Evolutionary conservation across 2,888 invertebrate species (phyloP), one percentile per base, ranked within the genome.

Genomic region (Tetanocera ferruginea): DNA sequence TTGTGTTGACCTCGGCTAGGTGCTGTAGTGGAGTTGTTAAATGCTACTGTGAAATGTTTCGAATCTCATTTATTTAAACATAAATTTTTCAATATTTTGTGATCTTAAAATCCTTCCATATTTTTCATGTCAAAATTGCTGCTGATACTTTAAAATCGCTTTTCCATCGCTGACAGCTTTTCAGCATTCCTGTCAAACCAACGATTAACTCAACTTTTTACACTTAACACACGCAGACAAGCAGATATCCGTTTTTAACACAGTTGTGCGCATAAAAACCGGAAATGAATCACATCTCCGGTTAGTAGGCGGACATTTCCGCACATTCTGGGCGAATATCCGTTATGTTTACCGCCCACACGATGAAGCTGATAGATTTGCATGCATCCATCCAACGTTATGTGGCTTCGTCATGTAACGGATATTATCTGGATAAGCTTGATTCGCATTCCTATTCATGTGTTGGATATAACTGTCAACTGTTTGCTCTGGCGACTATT

Each of bases 251-350:
- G 43, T 43, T 43, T 43, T 43, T 43, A 43, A 43, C 43, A 37
- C 37, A 49, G 43, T 28, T 11, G 25, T 14, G 17, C 28, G 49
- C 66, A 55, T 52, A 19, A 14, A 79, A 82, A 81, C 76, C 87
- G 87, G 87, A 87, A 87, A 88, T 87, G 86, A 88, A 89, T 85
- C 86, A 84, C 86, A 88, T 88, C 89, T 88, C 88, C 89, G 88
- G 88, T 86, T 85, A 86, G 84, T 86, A 86, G 87, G 88, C 88
- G 88, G 88, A 88, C 88, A 89, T 86, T 86, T 88, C 89, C 89
- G 86, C 57, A 69, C 76, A 66, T 76, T 31, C 78, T 82, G 80
- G 80, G 43, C 43, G 43, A 76, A 78, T 77, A 81, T 83, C 83
- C 83, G 82, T 80, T 78, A 80, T 76, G 80, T 37, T 23, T 25